phyloP scores from a whole-genome alignment of 2,113 vertebrate genomes.

The Pygoscelis antarcticus region DNA sequence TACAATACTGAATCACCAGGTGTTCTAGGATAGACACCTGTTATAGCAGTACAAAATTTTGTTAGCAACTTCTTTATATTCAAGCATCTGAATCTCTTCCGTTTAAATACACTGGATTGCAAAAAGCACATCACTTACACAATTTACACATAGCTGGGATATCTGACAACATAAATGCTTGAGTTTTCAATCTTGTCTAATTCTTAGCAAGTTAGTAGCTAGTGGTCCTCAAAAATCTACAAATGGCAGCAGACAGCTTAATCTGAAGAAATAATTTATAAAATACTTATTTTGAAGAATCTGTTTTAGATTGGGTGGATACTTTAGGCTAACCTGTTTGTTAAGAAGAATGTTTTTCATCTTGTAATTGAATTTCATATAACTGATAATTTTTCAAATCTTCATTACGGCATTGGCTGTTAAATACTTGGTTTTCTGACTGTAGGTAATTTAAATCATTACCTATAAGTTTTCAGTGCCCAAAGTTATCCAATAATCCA shows the following conservation, averaged over 20 bases:
- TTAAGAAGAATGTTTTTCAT: not conserved
- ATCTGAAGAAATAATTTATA: not conserved
- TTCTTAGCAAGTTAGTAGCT: not conserved
- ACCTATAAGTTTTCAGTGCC: not conserved
- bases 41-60: not conserved
- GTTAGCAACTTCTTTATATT: not conserved
- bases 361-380: not conserved
- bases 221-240: not conserved
- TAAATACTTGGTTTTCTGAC: not conserved
- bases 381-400: not conserved
- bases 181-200: not conserved
- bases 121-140: not conserved
- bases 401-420: not conserved
- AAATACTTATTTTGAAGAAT: not conserved
- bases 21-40: not conserved
- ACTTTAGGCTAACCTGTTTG: not conserved
- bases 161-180: not conserved
- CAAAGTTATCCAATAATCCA: not conserved
- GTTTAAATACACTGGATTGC: not conserved
- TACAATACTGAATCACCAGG: not conserved
- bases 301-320: not conserved
- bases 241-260: not conserved
- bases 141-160: not conserved
- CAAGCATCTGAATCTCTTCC: not conserved
- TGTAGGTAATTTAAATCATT: not conserved